A percentile compares a stretch with the other conserved stretches of the same genome.
Evolutionary conservation across 2,888 invertebrate species (phyloP).

Genomic region (Sclerodermus sp.): DNA sequence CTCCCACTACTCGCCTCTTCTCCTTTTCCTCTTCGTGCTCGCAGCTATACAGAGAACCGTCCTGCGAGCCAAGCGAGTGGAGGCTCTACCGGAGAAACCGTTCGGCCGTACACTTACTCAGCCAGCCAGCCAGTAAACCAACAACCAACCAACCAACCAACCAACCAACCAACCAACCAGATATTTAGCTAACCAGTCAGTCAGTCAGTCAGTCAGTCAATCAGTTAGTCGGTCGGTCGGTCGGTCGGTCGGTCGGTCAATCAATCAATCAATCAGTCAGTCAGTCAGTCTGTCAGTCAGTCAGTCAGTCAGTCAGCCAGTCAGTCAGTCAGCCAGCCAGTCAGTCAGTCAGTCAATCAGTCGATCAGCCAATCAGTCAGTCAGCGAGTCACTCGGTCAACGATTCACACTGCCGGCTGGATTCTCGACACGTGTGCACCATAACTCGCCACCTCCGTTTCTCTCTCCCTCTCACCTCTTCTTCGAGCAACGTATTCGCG

Average conservation of each 20-base stretch:
- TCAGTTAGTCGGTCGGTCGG: slow-evolving; percentile 28
- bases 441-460: too few species aligned
- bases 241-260: slow-evolving; percentile 33
- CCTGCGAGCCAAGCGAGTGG: slow-evolving; percentile 18
- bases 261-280: slow-evolving; percentile 35
- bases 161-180: slow-evolving; percentile 7
- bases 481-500: too few species aligned
- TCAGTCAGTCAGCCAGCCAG: slow-evolving; percentile 7
- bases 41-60: background rate
- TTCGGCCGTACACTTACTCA: slow-evolving; percentile 31
- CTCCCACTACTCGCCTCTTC: too few species aligned
- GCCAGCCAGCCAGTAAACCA: slow-evolving; percentile 2
- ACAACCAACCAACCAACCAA: background rate
- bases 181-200: slow-evolving; percentile 24
- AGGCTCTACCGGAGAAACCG: slow-evolving; percentile 42
- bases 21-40: too few species aligned
- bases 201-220: slow-evolving; percentile 33
- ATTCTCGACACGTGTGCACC: slow-evolving; percentile 13
- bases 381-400: slow-evolving; percentile 21
- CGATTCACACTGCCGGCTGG: slow-evolving; percentile 12
- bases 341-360: slow-evolving; percentile 11
- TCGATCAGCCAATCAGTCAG: slow-evolving; percentile 36
- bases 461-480: too few species aligned
- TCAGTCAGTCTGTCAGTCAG: too few species aligned
- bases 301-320: background rate